Base-by-base conservation (phyloP, 2,888 invertebrate species). In the Cremastinae sp. region DNA sequence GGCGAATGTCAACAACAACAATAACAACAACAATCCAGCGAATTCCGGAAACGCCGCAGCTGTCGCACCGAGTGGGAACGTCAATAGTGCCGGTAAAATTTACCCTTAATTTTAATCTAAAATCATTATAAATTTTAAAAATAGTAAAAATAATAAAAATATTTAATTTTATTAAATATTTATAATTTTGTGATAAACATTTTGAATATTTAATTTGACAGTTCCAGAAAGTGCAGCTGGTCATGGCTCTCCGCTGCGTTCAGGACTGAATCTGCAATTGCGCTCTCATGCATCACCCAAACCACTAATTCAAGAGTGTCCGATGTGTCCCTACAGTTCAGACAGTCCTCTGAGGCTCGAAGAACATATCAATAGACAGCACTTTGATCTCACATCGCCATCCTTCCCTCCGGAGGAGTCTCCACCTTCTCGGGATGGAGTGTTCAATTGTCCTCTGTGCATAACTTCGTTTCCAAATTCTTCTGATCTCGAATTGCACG, bases 311-410 rank as follows among this genome's bases (percentile, higher is more conserved):
- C 87, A 87, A 82, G 88, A 94, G 91, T 96, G 96, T 89, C 94
- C 95, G 53, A 92, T 96, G 89, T 96, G 96, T 90, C 93, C 93
- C 83, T 95, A 94, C 85, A 93, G 92, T 74, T 95, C 95, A 85
- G 92, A 93, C 87, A 94, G 94, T 90, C 94, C 95, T 0, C 91
- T 92, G 76, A 93, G 93, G 84, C 90, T 96, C 79, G 95, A 96
- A 86, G 95, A 96, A 88, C 96, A 96, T 89, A 94, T 96, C 86
- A 96, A 96, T 89, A 92, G 96, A 61, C 94, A 94, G 78, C 96
- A 96, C 89, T 96, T 96, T 90, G 95, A 96, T 89, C 91, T 95
- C 47, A 95, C 94, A 5, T 95, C 95, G 51, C 95, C 95, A 9
- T 94, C 94, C 75, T 90, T 94, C 78, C 87, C 86, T 62, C 86